These are phyloP conservation scores for Phylloscopus trochilus DNA, from an alignment of 2,113 vertebrate genomes.

Conservation along the genomic window DNA sequence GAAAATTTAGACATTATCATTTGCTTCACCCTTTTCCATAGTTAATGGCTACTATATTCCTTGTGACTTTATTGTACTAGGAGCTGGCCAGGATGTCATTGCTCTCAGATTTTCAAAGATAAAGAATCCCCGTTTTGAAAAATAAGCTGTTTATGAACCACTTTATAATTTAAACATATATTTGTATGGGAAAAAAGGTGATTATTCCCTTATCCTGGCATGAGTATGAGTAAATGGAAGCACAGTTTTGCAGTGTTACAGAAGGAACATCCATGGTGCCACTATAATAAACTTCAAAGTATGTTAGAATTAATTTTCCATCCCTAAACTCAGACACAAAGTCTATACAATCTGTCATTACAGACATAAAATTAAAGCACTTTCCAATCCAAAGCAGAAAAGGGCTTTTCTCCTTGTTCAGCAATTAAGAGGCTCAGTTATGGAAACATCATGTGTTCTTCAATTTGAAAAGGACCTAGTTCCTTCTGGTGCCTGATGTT, in stretches of 20 bases:
- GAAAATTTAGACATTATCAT: background rate
- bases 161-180: background rate
- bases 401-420: background rate
- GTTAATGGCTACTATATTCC: background rate
- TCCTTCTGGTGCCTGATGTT: background rate
- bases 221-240: background rate
- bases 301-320: background rate
- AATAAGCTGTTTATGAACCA: accelerated
- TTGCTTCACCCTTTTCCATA: background rate
- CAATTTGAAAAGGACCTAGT: background rate
- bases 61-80: background rate
- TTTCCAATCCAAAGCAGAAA: background rate
- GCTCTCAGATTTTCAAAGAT: background rate
- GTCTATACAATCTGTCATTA: conserved; percentile 24
- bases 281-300: background rate
- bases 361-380: background rate
- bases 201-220: background rate
- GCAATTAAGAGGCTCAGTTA: background rate
- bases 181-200: background rate
- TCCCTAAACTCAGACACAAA: background rate
- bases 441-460: background rate
- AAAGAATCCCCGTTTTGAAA: background rate
- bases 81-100: background rate
- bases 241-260: background rate
- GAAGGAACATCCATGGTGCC: background rate